Conservation (phyloP, 2,113 vertebrate species). For the Periophthalmodon schlosseri region DNA sequence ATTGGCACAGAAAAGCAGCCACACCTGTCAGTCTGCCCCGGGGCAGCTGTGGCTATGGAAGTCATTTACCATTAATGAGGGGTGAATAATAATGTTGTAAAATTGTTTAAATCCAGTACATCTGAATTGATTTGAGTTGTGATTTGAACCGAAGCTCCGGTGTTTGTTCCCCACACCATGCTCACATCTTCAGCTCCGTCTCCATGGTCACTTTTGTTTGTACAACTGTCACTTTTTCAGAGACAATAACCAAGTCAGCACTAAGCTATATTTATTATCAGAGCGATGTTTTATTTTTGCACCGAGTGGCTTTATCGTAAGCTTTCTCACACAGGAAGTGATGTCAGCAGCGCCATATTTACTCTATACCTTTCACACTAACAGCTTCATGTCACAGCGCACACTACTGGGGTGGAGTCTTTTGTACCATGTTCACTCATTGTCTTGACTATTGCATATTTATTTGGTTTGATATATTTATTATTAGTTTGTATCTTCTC, state of each 20-base stretch:
- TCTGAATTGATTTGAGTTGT: too few species aligned
- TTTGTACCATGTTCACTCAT: constrained; percentile 58
- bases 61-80: too few species aligned
- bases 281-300: constrained; percentile 60
- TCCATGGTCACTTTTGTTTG: constrained; percentile 10
- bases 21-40: too few species aligned
- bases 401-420: constrained; percentile 43
- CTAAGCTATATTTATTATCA: constrained; percentile 82
- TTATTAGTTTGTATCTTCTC: constrained; percentile 73
- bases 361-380: constrained; percentile 31
- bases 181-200: constrained; percentile 20
- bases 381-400: constrained; percentile 41
- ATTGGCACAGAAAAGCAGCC: too few species aligned
- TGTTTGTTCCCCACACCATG: constrained; percentile 5
- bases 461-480: constrained; percentile 75
- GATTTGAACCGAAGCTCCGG: too few species aligned
- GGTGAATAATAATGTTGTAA: too few species aligned
- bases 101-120: too few species aligned
- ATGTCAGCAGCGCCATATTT: constrained; percentile 10
- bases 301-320: constrained; percentile 55
- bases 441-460: constrained; percentile 73
- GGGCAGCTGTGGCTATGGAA: too few species aligned
- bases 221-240: constrained; percentile 41
- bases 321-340: constrained; percentile 31
- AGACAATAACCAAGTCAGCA: constrained; percentile 66